A percentile compares a stretch with the other conserved stretches of the same genome.
Evolutionary conservation across 2,797 vertebrate genomes (phyloP).

Genomic region (Propithecus deckenii): DNA sequence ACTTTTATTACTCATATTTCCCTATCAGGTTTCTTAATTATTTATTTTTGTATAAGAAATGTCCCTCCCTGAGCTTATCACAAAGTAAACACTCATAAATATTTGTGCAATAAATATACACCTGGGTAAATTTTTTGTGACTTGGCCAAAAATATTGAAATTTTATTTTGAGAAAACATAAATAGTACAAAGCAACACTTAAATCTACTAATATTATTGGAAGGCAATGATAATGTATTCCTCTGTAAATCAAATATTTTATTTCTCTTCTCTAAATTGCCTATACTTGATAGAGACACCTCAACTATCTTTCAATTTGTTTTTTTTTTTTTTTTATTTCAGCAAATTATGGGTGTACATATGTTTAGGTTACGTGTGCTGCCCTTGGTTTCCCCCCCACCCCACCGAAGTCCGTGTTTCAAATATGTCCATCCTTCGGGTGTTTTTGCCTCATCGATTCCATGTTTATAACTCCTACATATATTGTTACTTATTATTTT

Average conservation of each 20-base stretch:
- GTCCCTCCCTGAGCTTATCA: background rate
- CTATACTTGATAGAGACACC: background rate
- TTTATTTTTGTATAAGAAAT: background rate
- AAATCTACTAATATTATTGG: background rate
- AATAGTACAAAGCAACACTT: background rate
- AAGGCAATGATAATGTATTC: background rate
- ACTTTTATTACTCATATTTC: background rate
- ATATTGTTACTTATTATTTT: background rate
- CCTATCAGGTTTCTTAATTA: background rate
- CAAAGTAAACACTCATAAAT: background rate
- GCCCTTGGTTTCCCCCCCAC: too few relatives aligned
- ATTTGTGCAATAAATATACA: background rate
- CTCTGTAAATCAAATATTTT: background rate
- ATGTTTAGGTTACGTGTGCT: too few relatives aligned
- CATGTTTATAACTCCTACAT: background rate
- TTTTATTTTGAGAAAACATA: background rate
- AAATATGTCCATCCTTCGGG: too few relatives aligned
- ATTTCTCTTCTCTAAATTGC: background rate
- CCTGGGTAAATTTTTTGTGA: background rate
- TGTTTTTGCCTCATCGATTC: background rate
- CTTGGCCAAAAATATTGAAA: background rate
- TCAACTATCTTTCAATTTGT: background rate
- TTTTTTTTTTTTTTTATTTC: conserved; percentile 26
- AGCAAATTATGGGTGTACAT: too few relatives aligned
- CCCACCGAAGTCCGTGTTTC: too few relatives aligned